Evolutionary conservation across 2,113 vertebrate species (phyloP).

Genomic region (Thinocorus orbignyianus): DNA sequence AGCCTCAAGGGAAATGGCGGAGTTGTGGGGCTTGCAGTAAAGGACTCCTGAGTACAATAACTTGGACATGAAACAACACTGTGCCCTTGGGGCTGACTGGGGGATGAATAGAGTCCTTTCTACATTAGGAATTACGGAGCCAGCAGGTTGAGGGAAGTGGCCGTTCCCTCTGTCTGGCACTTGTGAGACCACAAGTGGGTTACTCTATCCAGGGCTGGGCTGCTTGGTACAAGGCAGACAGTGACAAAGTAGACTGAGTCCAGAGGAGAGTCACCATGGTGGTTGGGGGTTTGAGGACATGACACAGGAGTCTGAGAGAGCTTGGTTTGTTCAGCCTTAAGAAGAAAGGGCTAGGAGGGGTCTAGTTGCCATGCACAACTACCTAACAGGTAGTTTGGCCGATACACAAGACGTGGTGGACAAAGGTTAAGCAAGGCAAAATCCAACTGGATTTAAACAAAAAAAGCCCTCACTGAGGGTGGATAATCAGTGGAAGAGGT

Average conservation of each 20-base stretch:
- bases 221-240: not conserved
- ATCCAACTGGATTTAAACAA: not conserved
- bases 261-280: rapidly evolving
- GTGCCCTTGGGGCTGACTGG: not conserved
- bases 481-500: not conserved
- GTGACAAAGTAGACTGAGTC: not conserved
- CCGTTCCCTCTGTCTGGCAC: not conserved
- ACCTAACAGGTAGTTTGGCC: not conserved
- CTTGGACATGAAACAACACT: not conserved
- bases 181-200: not conserved
- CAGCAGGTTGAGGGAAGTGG: not conserved
- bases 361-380: not conserved
- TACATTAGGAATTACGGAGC: not conserved
- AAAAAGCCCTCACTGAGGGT: not conserved
- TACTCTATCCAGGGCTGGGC: not conserved
- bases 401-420: not conserved
- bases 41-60: not conserved
- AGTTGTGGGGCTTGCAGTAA: not conserved
- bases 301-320: not conserved
- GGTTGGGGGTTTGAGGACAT: not conserved
- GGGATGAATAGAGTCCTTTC: not conserved
- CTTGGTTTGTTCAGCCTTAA: not conserved
- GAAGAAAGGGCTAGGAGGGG: not conserved
- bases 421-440: not conserved
- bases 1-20: not conserved